Evolutionary conservation across 2,113 vertebrate genomes (phyloP).

Genomic region (Amblyopsis rosae): DNA sequence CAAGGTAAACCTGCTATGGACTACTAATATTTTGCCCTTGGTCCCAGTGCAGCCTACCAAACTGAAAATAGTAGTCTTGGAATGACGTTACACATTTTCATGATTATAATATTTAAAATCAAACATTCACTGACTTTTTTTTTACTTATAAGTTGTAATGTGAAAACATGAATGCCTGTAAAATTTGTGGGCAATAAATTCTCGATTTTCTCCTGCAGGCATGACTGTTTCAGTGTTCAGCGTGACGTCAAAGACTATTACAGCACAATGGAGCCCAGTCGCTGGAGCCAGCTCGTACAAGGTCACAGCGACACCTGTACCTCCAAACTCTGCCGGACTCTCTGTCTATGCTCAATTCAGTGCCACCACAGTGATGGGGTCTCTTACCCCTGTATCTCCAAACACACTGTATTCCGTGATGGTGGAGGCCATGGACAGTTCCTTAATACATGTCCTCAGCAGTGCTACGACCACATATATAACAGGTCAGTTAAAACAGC

Average conservation of each 20-base stretch:
- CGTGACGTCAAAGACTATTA: slow-evolving; percentile 78
- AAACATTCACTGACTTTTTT: no score
- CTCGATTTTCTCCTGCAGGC: slow-evolving; percentile 45
- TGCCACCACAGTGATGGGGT: slow-evolving; percentile 71
- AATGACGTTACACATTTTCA: no score
- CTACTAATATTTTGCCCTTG: no score
- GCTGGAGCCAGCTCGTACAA: slow-evolving; percentile 76
- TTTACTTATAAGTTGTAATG: no score
- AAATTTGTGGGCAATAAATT: background rate
- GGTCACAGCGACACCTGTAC: slow-evolving; percentile 73
- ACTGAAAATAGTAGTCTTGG: no score
- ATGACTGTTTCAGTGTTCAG: slow-evolving; percentile 73
- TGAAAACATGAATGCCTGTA: no score
- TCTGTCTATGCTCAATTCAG: slow-evolving; percentile 70
- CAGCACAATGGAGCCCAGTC: slow-evolving; percentile 68
- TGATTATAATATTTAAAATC: no score
- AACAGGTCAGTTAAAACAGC: slow-evolving; percentile 62
- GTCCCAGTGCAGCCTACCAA: background rate
- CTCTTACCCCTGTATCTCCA: slow-evolving; percentile 75
- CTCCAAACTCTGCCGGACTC: slow-evolving; percentile 55
- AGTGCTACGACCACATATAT: slow-evolving; percentile 61
- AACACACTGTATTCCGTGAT: slow-evolving; percentile 74
- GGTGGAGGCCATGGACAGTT: slow-evolving; percentile 79
- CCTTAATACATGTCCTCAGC: slow-evolving; percentile 63
- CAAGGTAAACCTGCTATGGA: slow-evolving; percentile 78